Conservation (phyloP, 2,888 invertebrate genomes). For the Eudemis profundana region DNA sequence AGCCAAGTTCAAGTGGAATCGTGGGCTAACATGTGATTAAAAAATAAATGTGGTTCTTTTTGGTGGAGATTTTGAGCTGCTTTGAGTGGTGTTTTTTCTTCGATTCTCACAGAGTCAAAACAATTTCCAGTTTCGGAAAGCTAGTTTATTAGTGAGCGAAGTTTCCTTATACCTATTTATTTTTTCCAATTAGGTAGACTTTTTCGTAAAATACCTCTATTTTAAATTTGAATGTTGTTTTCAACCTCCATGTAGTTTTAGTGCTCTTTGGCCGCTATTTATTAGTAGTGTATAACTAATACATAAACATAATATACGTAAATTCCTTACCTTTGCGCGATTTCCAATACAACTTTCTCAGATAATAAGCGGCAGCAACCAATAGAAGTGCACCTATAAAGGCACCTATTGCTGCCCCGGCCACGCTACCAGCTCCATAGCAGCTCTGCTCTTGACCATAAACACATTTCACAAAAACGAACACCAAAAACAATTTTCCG, state of each 20-base stretch:
- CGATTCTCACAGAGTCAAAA: not conserved
- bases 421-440: constrained; percentile 89
- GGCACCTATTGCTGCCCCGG: constrained; percentile 89
- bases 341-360: constrained; percentile 87
- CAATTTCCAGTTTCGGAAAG: too few species aligned
- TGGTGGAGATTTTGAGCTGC: not conserved
- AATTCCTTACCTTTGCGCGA: constrained; percentile 82
- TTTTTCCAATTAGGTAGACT: not conserved
- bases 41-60: constrained; percentile 20
- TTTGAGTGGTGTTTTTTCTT: not conserved
- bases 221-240: not conserved
- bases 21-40: constrained; percentile 15
- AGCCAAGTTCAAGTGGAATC: constrained; percentile 46
- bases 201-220: not conserved
- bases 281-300: too few species aligned
- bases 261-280: not conserved
- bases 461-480: constrained; percentile 76
- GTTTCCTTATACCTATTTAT: not conserved
- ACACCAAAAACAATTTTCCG: constrained; percentile 75
- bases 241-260: not conserved
- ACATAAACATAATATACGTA: too few species aligned
- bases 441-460: constrained; percentile 82
- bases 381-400: constrained; percentile 87
- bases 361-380: constrained; percentile 83
- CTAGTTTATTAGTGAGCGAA: too few species aligned